Evolutionary conservation across 2,113 vertebrate genomes (phyloP).

Genomic region (Barbus barbus): DNA sequence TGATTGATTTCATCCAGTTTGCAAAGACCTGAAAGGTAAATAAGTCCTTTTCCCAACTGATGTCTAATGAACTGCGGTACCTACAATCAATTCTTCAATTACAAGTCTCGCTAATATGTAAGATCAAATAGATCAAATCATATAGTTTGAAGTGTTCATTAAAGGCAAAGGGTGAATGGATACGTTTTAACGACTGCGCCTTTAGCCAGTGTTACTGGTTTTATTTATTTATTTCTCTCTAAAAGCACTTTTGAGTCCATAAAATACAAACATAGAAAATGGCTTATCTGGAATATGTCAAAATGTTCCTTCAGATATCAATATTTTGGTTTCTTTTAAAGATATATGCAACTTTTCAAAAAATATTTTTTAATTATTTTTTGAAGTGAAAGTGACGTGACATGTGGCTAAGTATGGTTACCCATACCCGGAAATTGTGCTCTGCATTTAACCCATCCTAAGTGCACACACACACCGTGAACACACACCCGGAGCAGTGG

Average conservation of each 20-base stretch:
- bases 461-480: too few relatives aligned
- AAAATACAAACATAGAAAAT: background rate
- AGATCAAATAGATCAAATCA: constrained; percentile 10
- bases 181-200: background rate
- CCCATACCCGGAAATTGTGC: too few relatives aligned
- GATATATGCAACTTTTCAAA: background rate
- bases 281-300: background rate
- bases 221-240: background rate
- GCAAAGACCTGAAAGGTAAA: constrained; percentile 31
- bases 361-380: too few relatives aligned
- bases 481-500: too few relatives aligned
- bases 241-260: background rate
- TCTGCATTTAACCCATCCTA: too few relatives aligned
- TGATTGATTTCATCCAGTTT: constrained; percentile 23
- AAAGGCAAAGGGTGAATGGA: constrained; percentile 21
- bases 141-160: constrained; percentile 10
- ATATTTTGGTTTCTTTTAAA: background rate
- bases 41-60: background rate
- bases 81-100: constrained; percentile 35
- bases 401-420: too few relatives aligned
- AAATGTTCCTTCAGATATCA: background rate
- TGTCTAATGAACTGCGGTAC: constrained; percentile 15
- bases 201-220: background rate
- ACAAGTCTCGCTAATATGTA: background rate
- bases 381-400: too few relatives aligned